Evolutionary conservation across 2,888 invertebrate species (phyloP).

Genomic region (Parnassius smintheus): DNA sequence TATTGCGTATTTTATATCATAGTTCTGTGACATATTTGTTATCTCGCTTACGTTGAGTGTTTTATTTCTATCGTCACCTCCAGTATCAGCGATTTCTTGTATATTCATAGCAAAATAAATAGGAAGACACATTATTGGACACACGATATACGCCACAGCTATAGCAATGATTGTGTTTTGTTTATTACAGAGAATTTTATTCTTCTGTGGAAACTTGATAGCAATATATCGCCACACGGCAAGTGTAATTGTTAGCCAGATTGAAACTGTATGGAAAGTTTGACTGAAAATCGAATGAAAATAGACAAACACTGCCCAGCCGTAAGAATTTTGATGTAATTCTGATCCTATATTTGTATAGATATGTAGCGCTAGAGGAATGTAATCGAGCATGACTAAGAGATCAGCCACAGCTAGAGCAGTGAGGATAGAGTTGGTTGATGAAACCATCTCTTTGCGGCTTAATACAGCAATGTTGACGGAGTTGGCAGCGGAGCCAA

Average conservation of each 20-base stretch:
- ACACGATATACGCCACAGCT: conserved; percentile 87
- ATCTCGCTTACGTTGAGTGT: conserved; percentile 49
- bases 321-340: conserved; percentile 80
- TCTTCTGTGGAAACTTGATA: conserved; percentile 91
- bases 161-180: conserved; percentile 89
- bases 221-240: conserved; percentile 96
- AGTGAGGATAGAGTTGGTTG: conserved; percentile 95
- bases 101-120: conserved; percentile 90
- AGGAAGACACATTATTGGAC: conserved; percentile 92
- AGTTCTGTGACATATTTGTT: conserved; percentile 42
- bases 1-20: conserved; percentile 83
- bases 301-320: conserved; percentile 91
- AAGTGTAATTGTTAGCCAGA: conserved; percentile 94
- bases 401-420: conserved; percentile 95
- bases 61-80: conserved; percentile 39
- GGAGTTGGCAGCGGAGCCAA: conserved; percentile 93
- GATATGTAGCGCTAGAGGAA: conserved; percentile 92
- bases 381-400: conserved; percentile 95
- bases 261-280: conserved; percentile 93
- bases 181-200: conserved; percentile 90
- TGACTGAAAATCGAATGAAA: conserved; percentile 96
- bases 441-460: conserved; percentile 93
- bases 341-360: conserved; percentile 82
- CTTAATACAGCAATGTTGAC: conserved; percentile 95
- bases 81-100: conserved; percentile 55